Percentiles rank a stretch among this genome's conserved stretches.
These are phyloP conservation scores for Limulus polyphemus DNA, from an alignment of 2,888 invertebrate genomes.

Conservation along the genomic window DNA sequence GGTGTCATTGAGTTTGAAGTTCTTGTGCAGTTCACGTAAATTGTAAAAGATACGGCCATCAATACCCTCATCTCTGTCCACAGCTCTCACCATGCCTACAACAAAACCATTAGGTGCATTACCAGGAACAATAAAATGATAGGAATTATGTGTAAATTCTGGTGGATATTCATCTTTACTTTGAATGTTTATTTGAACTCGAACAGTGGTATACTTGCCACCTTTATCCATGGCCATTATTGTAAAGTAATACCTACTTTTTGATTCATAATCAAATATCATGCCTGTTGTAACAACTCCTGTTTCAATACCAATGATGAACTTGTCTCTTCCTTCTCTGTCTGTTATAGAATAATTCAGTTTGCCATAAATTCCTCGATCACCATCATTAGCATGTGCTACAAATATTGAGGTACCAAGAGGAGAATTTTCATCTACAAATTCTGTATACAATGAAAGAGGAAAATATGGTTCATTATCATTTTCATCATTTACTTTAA, in stretches of 20 bases:
- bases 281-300: slow-evolving; percentile 68
- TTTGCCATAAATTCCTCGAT: slow-evolving; percentile 68
- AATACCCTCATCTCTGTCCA: slow-evolving; percentile 79
- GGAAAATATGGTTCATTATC: slow-evolving; percentile 84
- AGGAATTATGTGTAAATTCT: slow-evolving; percentile 76
- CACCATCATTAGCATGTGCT: slow-evolving; percentile 77
- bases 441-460: slow-evolving; percentile 72
- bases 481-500: slow-evolving; percentile 75
- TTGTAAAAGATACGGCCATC: slow-evolving; percentile 86
- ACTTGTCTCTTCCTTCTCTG: slow-evolving; percentile 61
- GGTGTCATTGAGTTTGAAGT: slow-evolving; percentile 67
- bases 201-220: slow-evolving; percentile 47
- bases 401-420: slow-evolving; percentile 73
- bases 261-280: slow-evolving; percentile 77
- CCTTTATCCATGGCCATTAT: slow-evolving; percentile 27
- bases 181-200: slow-evolving; percentile 74
- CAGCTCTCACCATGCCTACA: slow-evolving; percentile 78
- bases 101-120: slow-evolving; percentile 60
- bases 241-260: slow-evolving; percentile 67
- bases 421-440: slow-evolving; percentile 78
- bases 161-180: slow-evolving; percentile 90
- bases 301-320: slow-evolving; percentile 60
- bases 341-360: slow-evolving; percentile 71
- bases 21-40: slow-evolving; percentile 65
- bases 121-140: slow-evolving; percentile 53